Conservation (phyloP, 2,797 vertebrate genomes). For the Melanotaenia trifasciata region DNA sequence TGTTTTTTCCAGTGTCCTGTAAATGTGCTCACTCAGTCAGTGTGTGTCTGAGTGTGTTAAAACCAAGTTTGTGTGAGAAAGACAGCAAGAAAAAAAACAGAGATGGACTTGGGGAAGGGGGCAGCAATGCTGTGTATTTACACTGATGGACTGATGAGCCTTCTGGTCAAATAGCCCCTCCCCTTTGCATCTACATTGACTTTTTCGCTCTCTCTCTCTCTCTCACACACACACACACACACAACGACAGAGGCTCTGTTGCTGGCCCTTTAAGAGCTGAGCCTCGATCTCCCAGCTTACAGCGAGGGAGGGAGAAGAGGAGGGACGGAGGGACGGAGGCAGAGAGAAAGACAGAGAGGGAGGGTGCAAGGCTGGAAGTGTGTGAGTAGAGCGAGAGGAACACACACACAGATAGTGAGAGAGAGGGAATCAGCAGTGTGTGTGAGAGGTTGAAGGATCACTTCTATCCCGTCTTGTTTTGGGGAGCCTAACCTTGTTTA, state of each 20-base stretch:
- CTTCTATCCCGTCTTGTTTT: constrained; percentile 91
- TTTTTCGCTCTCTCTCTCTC: neutral
- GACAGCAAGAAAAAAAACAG: constrained; percentile 6
- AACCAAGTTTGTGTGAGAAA: neutral
- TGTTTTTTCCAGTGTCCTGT: neutral
- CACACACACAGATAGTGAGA: constrained; percentile 64
- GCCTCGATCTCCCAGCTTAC: constrained; percentile 89
- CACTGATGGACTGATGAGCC: constrained; percentile 60
- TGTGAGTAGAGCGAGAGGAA: constrained; percentile 78
- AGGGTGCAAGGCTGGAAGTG: constrained; percentile 79
- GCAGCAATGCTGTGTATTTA: constrained; percentile 73
- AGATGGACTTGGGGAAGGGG: constrained; percentile 66
- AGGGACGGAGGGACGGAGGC: constrained; percentile 84
- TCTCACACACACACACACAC: constrained; percentile 14
- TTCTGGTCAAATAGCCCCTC: constrained; percentile 72
- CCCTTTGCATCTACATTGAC: constrained; percentile 37
- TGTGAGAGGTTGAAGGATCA: constrained; percentile 93
- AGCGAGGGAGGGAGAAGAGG: constrained; percentile 83
- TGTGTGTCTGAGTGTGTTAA: neutral
- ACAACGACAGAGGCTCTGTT: constrained; percentile 37
- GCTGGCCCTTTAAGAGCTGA: constrained; percentile 96
- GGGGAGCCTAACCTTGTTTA: constrained; percentile 81
- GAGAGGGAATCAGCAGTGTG: constrained; percentile 80
- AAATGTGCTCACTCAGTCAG: neutral
- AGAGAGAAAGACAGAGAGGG: constrained; percentile 64